Percentiles rank a stretch among this genome's conserved stretches.
phyloP scores from a whole-genome alignment of 2,113 vertebrate genomes.

The Cavia aperea region DNA sequence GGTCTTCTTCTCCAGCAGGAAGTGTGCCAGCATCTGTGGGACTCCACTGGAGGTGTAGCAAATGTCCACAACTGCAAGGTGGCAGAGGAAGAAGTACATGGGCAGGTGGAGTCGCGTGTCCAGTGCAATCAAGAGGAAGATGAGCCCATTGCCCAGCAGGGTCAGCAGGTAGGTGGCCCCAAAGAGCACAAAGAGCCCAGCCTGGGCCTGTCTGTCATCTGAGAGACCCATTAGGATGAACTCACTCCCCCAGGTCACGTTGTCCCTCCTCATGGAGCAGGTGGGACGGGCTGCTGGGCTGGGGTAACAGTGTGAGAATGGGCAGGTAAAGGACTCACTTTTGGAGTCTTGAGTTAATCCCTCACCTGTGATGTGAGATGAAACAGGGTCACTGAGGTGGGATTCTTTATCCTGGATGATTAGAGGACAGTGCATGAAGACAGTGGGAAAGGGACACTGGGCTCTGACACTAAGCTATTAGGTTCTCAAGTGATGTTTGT shows the following conservation, averaged over 20 bases:
- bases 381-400: no score
- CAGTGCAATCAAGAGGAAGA: constrained; percentile 3
- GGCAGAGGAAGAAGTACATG: constrained; percentile 71
- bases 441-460: no score
- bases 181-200: constrained; percentile 61
- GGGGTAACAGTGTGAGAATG: no score
- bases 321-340: no score
- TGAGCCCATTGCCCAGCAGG: constrained; percentile 52
- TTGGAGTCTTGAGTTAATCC: no score
- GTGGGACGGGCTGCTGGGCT: no score
- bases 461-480: neutral
- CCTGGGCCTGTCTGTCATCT: constrained; percentile 27
- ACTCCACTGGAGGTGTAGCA: constrained; percentile 65
- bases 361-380: neutral
- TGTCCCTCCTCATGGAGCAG: constrained; percentile 16
- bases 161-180: constrained; percentile 60
- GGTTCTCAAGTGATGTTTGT: neutral
- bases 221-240: constrained; percentile 69
- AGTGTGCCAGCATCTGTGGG: constrained; percentile 65
- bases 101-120: constrained; percentile 33
- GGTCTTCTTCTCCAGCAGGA: neutral
- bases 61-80: constrained; percentile 63
- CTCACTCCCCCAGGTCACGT: constrained; percentile 54
- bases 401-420: neutral
- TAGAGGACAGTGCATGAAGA: neutral